These are phyloP conservation scores for Chloromyia formosa DNA, from an alignment of 2,888 invertebrate genomes.

Conservation along the genomic window DNA sequence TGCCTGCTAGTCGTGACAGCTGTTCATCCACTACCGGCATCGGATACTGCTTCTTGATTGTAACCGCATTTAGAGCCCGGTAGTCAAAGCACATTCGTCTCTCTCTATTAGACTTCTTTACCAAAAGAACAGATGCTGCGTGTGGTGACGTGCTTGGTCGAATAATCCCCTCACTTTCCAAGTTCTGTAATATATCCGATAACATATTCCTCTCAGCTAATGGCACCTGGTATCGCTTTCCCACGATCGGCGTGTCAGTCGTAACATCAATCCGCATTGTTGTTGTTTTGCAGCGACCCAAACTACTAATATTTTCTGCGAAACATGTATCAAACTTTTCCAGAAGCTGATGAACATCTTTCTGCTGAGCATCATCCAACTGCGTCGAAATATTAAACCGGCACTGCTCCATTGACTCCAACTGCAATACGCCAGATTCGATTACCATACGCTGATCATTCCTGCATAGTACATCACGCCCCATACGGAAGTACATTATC, in stretches of 20 bases:
- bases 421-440: too few relatives aligned
- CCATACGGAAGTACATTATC: too few relatives aligned
- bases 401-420: too few relatives aligned
- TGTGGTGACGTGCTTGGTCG: constrained; percentile 38
- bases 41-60: constrained; percentile 48
- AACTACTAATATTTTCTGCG: too few relatives aligned
- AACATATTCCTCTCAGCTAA: not conserved
- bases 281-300: too few relatives aligned
- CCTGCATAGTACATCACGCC: too few relatives aligned
- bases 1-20: constrained; percentile 49
- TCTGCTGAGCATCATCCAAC: too few relatives aligned
- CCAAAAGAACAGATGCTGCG: constrained; percentile 36
- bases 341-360: too few relatives aligned
- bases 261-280: not conserved
- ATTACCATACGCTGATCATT: too few relatives aligned
- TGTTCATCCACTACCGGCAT: constrained; percentile 45
- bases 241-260: not conserved
- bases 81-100: constrained; percentile 49
- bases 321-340: too few relatives aligned
- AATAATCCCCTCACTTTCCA: not conserved
- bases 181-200: not conserved
- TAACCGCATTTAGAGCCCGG: constrained; percentile 46
- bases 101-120: constrained; percentile 25
- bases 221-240: not conserved
- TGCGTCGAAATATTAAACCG: too few relatives aligned